These are phyloP conservation scores for Torymus tubicola DNA, from an alignment of 2,888 invertebrate species.

Conservation along the genomic window DNA sequence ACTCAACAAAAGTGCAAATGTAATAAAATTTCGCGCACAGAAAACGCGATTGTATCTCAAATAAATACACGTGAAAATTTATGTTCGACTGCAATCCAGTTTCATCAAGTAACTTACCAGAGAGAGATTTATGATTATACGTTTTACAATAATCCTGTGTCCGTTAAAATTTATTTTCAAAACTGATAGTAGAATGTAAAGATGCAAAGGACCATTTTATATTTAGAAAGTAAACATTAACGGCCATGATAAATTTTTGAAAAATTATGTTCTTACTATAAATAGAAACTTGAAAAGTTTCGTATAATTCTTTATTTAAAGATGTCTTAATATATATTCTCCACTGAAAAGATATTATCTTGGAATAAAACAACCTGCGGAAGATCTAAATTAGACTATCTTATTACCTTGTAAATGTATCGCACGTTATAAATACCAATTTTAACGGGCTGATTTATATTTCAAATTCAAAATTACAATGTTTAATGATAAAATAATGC, in stretches of 20 bases:
- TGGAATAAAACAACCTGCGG: not conserved
- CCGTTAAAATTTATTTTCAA: not conserved
- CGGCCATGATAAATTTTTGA: constrained; percentile 4
- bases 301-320: constrained; percentile 18
- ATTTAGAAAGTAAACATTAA: constrained; percentile 8
- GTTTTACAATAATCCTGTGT: no score
- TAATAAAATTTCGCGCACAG: no score
- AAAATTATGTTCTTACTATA: constrained; percentile 23
- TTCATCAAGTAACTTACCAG: no score
- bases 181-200: not conserved
- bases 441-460: not conserved
- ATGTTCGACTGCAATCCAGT: no score
- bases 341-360: not conserved
- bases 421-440: not conserved
- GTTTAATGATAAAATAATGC: no score
- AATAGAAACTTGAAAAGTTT: constrained; percentile 37
- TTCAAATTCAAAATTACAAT: no score
- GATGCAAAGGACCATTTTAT: not conserved
- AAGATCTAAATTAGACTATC: constrained; percentile 1
- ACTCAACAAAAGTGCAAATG: not conserved
- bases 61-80: no score
- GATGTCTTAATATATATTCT: not conserved
- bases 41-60: no score
- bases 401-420: not conserved
- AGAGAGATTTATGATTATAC: no score